Evolutionary conservation across 1,140 invertebrate genomes (phyloP).

Genomic region (Platorchestia sp.): DNA sequence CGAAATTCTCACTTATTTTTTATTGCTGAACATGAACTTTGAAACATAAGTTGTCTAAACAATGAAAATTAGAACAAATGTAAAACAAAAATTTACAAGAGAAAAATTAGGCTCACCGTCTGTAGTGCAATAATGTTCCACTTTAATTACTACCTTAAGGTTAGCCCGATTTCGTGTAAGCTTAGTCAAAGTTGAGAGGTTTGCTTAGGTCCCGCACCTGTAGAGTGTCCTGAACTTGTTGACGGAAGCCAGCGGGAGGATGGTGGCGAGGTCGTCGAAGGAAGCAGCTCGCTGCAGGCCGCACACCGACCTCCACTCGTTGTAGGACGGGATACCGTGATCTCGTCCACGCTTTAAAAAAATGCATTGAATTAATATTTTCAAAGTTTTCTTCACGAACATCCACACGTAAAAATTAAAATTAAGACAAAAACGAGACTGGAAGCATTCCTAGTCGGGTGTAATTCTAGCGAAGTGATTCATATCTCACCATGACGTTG

Average conservation of each 20-base stretch:
- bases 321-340: constrained; percentile 78
- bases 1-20: too few relatives aligned
- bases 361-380: not conserved
- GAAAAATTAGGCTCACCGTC: too few relatives aligned
- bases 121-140: too few relatives aligned
- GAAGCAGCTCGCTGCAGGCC: constrained; percentile 21
- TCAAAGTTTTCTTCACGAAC: not conserved
- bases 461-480: not conserved
- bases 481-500: constrained; percentile 48
- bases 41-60: too few relatives aligned
- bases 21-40: too few relatives aligned
- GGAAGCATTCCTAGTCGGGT: not conserved
- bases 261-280: constrained; percentile 59
- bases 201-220: constrained; percentile 1
- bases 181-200: too few relatives aligned
- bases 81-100: too few relatives aligned
- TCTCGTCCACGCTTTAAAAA: constrained; percentile 75
- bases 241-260: constrained; percentile 70
- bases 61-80: too few relatives aligned
- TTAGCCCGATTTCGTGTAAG: too few relatives aligned
- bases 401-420: not conserved
- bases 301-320: constrained; percentile 70
- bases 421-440: not conserved
- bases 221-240: constrained; percentile 26
- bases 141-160: too few relatives aligned